Evolutionary conservation across 2,888 invertebrate species (phyloP).

Genomic region (Gymnosoma rotundatum): DNA sequence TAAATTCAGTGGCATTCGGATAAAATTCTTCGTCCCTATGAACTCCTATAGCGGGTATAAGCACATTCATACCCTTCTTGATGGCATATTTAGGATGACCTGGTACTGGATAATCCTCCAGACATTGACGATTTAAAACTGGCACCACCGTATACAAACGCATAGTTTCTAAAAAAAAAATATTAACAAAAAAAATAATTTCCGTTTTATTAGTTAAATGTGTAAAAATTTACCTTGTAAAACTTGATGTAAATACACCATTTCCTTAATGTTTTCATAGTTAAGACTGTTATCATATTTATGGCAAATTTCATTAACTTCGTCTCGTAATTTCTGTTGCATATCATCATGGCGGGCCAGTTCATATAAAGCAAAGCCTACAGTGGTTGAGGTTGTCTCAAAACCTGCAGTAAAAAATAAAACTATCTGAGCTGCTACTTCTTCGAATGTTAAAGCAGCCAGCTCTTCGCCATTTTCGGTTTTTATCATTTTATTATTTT

Average conservation of each 20-base stretch:
- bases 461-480: conserved; percentile 72
- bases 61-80: conserved; percentile 83
- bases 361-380: conserved; percentile 83
- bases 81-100: conserved; percentile 82
- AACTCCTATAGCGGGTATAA: conserved; percentile 84
- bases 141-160: conserved; percentile 84
- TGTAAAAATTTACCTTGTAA: conserved; percentile 74
- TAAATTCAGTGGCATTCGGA: conserved; percentile 85
- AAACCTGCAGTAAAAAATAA: conserved; percentile 84
- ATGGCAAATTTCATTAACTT: conserved; percentile 76
- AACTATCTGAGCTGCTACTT: conserved; percentile 83
- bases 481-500: conserved; percentile 70
- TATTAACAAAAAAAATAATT: background rate
- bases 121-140: conserved; percentile 83
- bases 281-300: conserved; percentile 75
- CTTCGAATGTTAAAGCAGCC: conserved; percentile 77
- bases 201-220: background rate
- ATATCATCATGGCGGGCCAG: conserved; percentile 82
- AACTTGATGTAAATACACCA: conserved; percentile 83
- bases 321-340: conserved; percentile 82
- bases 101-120: conserved; percentile 83
- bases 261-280: conserved; percentile 82
- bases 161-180: conserved; percentile 81
- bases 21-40: conserved; percentile 85
- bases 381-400: conserved; percentile 83